phyloP scores from a whole-genome alignment of 2,888 invertebrate species.

The Phyto melanocephala region DNA sequence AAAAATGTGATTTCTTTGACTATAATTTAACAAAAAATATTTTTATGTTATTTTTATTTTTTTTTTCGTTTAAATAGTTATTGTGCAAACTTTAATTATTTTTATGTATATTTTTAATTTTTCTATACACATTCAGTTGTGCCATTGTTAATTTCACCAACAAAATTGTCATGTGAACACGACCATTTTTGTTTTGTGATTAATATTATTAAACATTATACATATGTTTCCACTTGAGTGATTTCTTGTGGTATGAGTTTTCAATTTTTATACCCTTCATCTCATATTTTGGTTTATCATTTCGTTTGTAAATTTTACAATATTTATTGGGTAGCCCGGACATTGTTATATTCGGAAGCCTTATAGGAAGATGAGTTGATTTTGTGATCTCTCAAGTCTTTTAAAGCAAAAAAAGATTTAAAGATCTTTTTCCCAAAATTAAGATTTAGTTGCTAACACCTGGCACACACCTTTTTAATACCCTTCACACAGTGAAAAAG shows the following conservation, averaged over 20 bases:
- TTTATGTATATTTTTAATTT: not conserved
- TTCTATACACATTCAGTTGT: not conserved
- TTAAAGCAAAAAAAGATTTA: too few relatives aligned
- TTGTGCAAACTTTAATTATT: not conserved
- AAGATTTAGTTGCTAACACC: too few relatives aligned
- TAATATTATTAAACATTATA: not conserved
- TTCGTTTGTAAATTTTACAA: too few relatives aligned
- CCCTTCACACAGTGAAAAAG: too few relatives aligned
- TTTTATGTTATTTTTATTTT: too few relatives aligned
- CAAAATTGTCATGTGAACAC: not conserved
- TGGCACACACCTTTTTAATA: too few relatives aligned
- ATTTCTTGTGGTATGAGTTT: not conserved
- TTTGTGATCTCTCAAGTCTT: too few relatives aligned
- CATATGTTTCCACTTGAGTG: conserved; percentile 8
- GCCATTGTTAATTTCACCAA: not conserved
- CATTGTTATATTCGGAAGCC: not conserved
- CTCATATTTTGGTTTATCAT: too few relatives aligned
- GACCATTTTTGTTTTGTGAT: not conserved
- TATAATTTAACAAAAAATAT: too few relatives aligned
- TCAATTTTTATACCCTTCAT: not conserved
- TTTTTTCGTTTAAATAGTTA: not conserved
- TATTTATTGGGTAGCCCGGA: too few relatives aligned
- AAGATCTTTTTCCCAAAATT: too few relatives aligned
- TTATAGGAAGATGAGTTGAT: not conserved
- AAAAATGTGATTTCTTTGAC: too few relatives aligned